phyloP scores from a whole-genome alignment of 2,888 invertebrate genomes.

The Noctua janthina region DNA sequence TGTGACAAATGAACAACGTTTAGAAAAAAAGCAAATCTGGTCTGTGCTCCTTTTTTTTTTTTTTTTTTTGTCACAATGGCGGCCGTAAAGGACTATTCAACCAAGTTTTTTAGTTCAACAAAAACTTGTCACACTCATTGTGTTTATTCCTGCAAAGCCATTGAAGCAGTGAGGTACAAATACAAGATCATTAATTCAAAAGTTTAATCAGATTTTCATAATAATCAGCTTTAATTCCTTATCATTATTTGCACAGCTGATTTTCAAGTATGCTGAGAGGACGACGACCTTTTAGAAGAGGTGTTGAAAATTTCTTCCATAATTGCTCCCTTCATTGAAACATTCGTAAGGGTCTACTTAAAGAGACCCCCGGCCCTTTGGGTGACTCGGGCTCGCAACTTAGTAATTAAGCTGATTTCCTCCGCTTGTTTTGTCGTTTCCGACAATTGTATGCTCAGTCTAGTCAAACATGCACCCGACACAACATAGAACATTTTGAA shows the following conservation, averaged over 20 bases:
- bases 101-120: constrained; percentile 49
- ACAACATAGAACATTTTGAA: constrained; percentile 12
- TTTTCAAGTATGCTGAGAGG: constrained; percentile 55
- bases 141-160: constrained; percentile 54
- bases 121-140: constrained; percentile 53
- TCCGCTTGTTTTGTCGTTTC: constrained; percentile 83
- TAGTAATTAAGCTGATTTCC: constrained; percentile 89
- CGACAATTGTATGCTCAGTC: constrained; percentile 79
- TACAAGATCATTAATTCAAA: constrained; percentile 45
- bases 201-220: constrained; percentile 38
- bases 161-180: constrained; percentile 47
- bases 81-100: constrained; percentile 68
- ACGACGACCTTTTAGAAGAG: constrained; percentile 76
- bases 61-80: constrained; percentile 67
- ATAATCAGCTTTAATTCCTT: constrained; percentile 20
- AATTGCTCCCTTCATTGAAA: constrained; percentile 86
- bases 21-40: constrained; percentile 72
- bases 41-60: constrained; percentile 62
- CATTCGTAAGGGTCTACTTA: constrained; percentile 84
- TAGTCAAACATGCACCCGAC: constrained; percentile 60
- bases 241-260: constrained; percentile 44
- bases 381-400: constrained; percentile 84
- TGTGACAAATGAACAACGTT: constrained; percentile 69
- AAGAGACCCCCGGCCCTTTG: constrained; percentile 79
- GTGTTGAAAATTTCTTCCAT: constrained; percentile 83